phyloP scores from a whole-genome alignment of 2,888 invertebrate species.

The Empis stercorea region DNA sequence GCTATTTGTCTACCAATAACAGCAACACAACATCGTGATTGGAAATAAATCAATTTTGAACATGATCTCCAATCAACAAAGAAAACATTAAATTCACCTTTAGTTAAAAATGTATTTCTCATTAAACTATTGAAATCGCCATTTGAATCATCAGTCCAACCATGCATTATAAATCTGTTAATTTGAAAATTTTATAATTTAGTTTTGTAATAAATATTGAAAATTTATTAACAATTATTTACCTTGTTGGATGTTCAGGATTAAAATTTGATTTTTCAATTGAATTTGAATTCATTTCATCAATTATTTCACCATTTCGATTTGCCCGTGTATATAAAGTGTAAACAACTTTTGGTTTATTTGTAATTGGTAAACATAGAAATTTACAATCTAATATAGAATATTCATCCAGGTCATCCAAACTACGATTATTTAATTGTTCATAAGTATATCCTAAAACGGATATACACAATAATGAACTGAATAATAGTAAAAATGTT shows the following conservation, averaged over 20 bases:
- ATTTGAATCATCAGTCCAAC: constrained; percentile 38
- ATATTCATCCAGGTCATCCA: too few relatives aligned
- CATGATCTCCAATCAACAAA: constrained; percentile 45
- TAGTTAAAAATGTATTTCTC: constrained; percentile 37
- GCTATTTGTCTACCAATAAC: constrained; percentile 17
- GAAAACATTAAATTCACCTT: constrained; percentile 42
- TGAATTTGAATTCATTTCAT: background rate
- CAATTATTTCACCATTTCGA: background rate
- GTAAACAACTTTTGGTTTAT: background rate
- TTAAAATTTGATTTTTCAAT: background rate
- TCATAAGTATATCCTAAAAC: too few relatives aligned
- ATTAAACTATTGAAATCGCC: constrained; percentile 12
- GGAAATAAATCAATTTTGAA: constrained; percentile 38
- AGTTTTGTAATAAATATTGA: background rate
- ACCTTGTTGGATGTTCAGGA: background rate
- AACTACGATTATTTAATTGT: too few relatives aligned
- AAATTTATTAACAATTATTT: constrained; percentile 21
- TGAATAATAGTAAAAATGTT: too few relatives aligned
- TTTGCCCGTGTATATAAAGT: background rate
- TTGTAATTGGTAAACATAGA: background rate
- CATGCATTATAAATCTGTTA: constrained; percentile 36
- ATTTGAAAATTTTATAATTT: too few relatives aligned
- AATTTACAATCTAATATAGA: too few relatives aligned
- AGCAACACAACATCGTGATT: constrained; percentile 34
- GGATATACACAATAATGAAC: too few relatives aligned